A percentile compares a stretch with the other conserved stretches of the same genome.
Conservation (phyloP, 1,140 invertebrate genomes). For the Rhopalosiphum maidis region DNA sequence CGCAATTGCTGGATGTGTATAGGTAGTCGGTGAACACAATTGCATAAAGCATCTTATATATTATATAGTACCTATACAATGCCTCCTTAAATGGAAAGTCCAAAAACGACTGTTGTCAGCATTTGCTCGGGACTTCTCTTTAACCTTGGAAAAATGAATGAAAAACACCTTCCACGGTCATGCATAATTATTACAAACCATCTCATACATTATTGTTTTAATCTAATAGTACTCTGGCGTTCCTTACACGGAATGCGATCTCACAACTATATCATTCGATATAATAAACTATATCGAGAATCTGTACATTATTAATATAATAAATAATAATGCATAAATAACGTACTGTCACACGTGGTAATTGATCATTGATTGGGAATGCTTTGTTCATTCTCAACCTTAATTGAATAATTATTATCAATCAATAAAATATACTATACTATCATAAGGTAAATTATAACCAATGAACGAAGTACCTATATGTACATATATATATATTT, state of each 20-base stretch:
- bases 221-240: background rate
- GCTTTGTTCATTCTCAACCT: background rate
- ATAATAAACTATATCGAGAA: background rate
- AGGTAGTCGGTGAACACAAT: background rate
- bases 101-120: conserved; percentile 35
- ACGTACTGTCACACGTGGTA: background rate
- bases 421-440: background rate
- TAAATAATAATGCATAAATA: background rate
- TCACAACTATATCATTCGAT: background rate
- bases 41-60: background rate
- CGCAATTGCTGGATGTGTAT: background rate
- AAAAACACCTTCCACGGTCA: conserved; percentile 46
- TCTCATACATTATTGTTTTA: conserved; percentile 19
- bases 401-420: conserved; percentile 27
- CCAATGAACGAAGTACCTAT: background rate
- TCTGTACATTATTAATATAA: background rate
- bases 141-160: conserved; percentile 46
- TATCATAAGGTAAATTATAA: background rate
- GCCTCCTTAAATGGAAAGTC: conserved; percentile 38
- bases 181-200: conserved; percentile 40
- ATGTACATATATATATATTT: background rate
- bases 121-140: conserved; percentile 7
- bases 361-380: conserved; percentile 21
- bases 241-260: conserved; percentile 9
- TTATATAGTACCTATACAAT: background rate